Evolutionary conservation across 2,797 vertebrate species (phyloP), one percentile per base, ranked within the genome.

Genomic region (Micromesistius poutassou): DNA sequence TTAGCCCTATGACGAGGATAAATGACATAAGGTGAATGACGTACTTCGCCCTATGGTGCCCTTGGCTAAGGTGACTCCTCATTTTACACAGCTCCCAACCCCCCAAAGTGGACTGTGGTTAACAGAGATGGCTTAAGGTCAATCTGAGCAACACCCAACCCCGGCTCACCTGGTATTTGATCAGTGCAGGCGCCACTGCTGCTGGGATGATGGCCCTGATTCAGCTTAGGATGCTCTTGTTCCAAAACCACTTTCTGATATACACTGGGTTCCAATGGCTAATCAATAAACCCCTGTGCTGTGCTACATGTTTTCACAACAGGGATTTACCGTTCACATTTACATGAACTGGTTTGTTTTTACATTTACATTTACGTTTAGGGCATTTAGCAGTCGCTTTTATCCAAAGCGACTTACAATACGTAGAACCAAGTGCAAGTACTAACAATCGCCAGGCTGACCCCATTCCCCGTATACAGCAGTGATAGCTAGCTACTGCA

Each of bases 1-100:
- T 90, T 87, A 87, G 83, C 78, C 80, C 74, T 80, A 79, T 77
- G 81, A 87, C 81, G 62, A 84, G 88, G 88, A 88, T 89, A 73
- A 86, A 92, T 91, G 82, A 87, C 86, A 85, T 89, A 78, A 84
- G 74, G 75, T 82, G 84, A 91, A 86, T 84, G 81, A 89, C 87
- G 87, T 91, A 82, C 86, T 89, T 85, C 80, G 83, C 85, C 82
- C 81, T 12, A 4, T 5, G 9, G 76, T 86, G 87, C 87, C 88
- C 85, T 87, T 84, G 88, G 89, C 88, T 83, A 77, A 85, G 83
- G 83, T 89, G 85, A 87, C 85, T 87, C 89, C 87, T 91, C 84
- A 55, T 88, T 86, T 91, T 90, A 90, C 87, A 5, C 78, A 42
- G 66, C 71, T 83, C 79, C 81, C 78, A 83, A 83, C 73, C 71